A percentile compares a stretch with the other conserved stretches of the same genome.
Conservation (phyloP, 2,888 invertebrate genomes). For the Exephanes ischioxanthus region DNA sequence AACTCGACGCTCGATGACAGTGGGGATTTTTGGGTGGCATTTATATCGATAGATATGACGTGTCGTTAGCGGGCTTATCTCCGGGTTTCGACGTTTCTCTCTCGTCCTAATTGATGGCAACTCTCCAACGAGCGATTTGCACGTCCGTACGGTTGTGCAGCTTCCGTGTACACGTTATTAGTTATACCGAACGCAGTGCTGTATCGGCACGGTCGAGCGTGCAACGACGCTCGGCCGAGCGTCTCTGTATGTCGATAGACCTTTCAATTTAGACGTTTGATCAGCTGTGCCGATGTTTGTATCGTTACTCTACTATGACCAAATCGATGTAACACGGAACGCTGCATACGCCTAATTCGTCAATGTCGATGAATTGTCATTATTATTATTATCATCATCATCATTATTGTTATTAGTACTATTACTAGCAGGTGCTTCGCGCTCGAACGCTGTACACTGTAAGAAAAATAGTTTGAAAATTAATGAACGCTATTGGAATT, state of each 20-base stretch:
- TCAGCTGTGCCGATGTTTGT: background rate
- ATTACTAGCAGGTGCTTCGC: no score
- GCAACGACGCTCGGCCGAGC: conserved; percentile 26
- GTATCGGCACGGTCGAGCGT: background rate
- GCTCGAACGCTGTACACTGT: no score
- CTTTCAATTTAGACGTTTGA: conserved; percentile 42
- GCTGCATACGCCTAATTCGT: background rate
- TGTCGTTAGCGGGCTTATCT: background rate
- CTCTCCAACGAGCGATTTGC: conserved; percentile 43
- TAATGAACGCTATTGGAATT: no score
- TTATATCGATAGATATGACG: background rate
- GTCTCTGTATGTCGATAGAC: conserved; percentile 11
- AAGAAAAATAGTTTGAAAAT: no score
- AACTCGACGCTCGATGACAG: background rate
- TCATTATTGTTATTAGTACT: no score
- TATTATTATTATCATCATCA: background rate
- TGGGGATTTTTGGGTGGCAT: background rate
- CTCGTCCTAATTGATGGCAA: conserved; percentile 49
- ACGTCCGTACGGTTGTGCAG: conserved; percentile 8
- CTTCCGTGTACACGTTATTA: conserved; percentile 35
- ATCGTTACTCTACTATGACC: background rate
- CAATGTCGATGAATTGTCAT: background rate
- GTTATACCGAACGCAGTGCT: background rate
- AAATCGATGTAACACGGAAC: background rate
- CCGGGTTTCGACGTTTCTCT: conserved; percentile 28